A percentile compares a stretch with the other conserved stretches of the same genome.
These are phyloP conservation scores for Tipula confusa DNA, from an alignment of 2,888 invertebrate genomes.

Conservation along the genomic window DNA sequence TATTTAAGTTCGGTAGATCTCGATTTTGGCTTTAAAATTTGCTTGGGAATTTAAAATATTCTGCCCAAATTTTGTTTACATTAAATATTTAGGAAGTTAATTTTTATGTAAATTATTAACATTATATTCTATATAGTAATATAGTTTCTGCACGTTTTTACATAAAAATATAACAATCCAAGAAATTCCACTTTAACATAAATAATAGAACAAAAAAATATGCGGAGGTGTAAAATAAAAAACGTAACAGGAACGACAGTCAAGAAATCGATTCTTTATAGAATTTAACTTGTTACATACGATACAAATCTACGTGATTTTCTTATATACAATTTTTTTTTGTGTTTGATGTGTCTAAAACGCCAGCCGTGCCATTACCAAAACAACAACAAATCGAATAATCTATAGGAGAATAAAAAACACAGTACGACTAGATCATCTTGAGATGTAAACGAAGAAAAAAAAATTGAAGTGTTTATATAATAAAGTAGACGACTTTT, in stretches of 20 bases:
- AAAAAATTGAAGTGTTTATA: not conserved
- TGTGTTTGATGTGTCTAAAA: not conserved
- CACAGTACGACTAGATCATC: not conserved
- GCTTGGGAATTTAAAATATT: no score
- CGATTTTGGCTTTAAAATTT: not conserved
- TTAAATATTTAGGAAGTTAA: not conserved
- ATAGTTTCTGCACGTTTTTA: not conserved
- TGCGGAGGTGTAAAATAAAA: not conserved
- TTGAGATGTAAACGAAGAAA: not conserved
- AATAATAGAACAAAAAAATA: not conserved
- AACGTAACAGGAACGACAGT: not conserved
- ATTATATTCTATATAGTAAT: not conserved
- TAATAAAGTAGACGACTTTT: constrained; percentile 20
- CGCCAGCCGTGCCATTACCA: not conserved
- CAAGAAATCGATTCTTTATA: not conserved
- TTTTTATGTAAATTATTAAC: not conserved
- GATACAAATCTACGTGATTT: not conserved
- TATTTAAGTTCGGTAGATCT: not conserved
- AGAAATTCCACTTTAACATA: not conserved
- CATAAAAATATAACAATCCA: not conserved
- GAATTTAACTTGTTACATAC: not conserved
- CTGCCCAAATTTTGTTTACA: no score
- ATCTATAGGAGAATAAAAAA: not conserved
- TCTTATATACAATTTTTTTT: not conserved
- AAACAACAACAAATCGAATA: not conserved